Percentiles rank a stretch among this genome's conserved stretches.
These are phyloP conservation scores for Aplysina aerophoba DNA, from an alignment of 37 sponge, comb jelly and placozoan genomes.

Conservation along the genomic window DNA sequence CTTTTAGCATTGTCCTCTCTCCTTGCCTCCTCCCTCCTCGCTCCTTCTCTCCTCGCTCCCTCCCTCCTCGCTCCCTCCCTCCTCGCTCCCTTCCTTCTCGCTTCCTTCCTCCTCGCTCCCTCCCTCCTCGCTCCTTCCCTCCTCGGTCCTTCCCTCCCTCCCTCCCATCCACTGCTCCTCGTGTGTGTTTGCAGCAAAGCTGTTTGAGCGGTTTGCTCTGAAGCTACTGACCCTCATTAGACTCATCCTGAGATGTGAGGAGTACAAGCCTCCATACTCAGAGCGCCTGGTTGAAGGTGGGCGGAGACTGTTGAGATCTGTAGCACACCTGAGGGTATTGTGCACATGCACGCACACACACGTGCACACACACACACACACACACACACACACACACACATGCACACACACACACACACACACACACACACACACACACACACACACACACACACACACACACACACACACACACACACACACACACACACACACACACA, in stretches of 20 bases:
- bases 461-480: no score
- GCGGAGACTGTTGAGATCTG: constrained; percentile 37
- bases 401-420: constrained; percentile 17
- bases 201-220: constrained; percentile 86
- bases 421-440: constrained; percentile 29
- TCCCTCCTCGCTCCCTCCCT: background rate
- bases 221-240: constrained; percentile 73
- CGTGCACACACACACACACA: constrained; percentile 38
- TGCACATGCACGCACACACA: background rate
- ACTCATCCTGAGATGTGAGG: constrained; percentile 84
- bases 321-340: background rate
- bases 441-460: constrained; percentile 21
- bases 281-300: constrained; percentile 35
- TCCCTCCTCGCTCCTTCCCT: background rate
- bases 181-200: constrained; percentile 44
- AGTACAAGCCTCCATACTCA: constrained; percentile 61
- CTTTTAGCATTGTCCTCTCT: background rate
- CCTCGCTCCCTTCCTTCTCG: background rate
- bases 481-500: no score
- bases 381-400: constrained; percentile 30
- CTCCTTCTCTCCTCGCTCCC: background rate
- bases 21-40: background rate
- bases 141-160: background rate
- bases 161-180: background rate
- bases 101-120: background rate